A percentile compares a stretch with the other conserved stretches of the same genome.
These are phyloP conservation scores for Adrianichthys oophorus DNA, from an alignment of 2,797 vertebrate genomes.

Conservation along the genomic window DNA sequence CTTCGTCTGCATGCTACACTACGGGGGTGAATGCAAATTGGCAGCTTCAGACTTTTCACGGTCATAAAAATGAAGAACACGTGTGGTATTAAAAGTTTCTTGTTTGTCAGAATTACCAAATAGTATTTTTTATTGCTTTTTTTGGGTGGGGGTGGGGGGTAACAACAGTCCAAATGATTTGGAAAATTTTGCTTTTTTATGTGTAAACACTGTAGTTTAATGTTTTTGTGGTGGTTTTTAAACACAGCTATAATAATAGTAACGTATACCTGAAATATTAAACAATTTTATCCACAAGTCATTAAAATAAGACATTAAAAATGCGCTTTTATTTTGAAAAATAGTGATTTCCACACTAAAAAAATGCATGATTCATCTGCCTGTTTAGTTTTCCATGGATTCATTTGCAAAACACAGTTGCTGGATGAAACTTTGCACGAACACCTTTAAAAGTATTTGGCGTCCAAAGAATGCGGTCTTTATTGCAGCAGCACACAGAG, in stretches of 20 bases:
- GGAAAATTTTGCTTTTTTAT: too few species aligned
- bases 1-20: constrained; percentile 23
- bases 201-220: too few species aligned
- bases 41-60: constrained; percentile 1
- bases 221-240: not conserved
- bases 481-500: constrained; percentile 70
- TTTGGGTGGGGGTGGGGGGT: too few species aligned
- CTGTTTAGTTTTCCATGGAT: not conserved
- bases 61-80: not conserved
- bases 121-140: too few species aligned
- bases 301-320: constrained; percentile 22
- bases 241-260: constrained; percentile 17
- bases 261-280: constrained; percentile 30
- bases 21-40: constrained; percentile 6
- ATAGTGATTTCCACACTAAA: too few species aligned
- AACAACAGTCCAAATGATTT: too few species aligned
- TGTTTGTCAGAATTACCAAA: too few species aligned
- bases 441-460: constrained; percentile 58
- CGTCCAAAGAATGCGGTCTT: constrained; percentile 72
- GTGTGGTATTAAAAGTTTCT: not conserved
- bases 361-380: not conserved
- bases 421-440: constrained; percentile 15
- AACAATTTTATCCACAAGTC: constrained; percentile 24
- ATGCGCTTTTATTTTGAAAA: too few species aligned
- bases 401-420: constrained; percentile 9